These are phyloP conservation scores for Sandelia bainsii DNA, from an alignment of 2,797 vertebrate species.

Conservation along the genomic window DNA sequence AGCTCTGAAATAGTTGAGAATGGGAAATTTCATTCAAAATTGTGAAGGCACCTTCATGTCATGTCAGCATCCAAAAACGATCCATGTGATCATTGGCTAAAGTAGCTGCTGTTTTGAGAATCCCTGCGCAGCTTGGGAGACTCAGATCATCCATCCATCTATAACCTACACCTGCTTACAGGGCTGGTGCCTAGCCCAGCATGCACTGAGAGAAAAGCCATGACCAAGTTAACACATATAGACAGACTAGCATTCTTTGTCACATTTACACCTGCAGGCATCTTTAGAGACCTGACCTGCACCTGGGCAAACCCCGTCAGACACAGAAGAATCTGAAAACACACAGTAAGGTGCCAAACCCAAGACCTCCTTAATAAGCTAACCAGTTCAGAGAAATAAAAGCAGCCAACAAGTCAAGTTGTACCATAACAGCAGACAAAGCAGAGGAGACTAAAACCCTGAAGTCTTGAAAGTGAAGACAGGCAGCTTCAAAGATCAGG, in stretches of 20 bases:
- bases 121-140: neutral
- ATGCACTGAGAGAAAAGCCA: neutral
- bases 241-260: neutral
- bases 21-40: neutral
- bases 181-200: slow-evolving; percentile 2
- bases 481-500: neutral
- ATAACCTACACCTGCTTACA: slow-evolving; percentile 5
- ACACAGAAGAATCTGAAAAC: slow-evolving; percentile 5
- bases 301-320: neutral
- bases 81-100: neutral
- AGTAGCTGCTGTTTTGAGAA: neutral
- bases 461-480: neutral
- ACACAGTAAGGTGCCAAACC: no score
- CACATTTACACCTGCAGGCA: neutral
- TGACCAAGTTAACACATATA: neutral
- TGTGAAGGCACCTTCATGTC: neutral
- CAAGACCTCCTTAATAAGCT: neutral
- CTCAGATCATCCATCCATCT: slow-evolving; percentile 13
- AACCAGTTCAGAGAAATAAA: neutral
- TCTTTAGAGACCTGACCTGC: neutral
- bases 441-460: neutral
- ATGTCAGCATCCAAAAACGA: neutral
- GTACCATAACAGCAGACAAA: neutral
- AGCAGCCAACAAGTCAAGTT: neutral
- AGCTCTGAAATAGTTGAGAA: no score